A percentile compares a stretch with the other conserved stretches of the same genome.
These are phyloP conservation scores for Osmerus mordax DNA, from an alignment of 2,113 vertebrate species.

Conservation along the genomic window DNA sequence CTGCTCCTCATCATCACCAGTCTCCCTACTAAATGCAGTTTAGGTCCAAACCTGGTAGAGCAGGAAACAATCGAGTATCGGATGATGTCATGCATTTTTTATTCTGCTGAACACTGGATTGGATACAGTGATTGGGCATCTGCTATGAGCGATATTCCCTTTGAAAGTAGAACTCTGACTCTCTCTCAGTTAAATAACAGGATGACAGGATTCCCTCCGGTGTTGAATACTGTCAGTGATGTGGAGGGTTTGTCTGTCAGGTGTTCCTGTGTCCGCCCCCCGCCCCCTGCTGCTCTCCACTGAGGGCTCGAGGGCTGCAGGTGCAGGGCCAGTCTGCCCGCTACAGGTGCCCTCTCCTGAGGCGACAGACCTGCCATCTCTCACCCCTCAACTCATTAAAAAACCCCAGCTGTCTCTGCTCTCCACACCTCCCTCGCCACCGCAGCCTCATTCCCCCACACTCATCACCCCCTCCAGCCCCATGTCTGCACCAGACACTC, in stretches of 20 bases:
- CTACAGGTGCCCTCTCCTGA: constrained; percentile 48
- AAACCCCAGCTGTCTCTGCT: constrained; percentile 56
- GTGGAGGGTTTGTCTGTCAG: no score
- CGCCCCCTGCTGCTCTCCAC: constrained; percentile 26
- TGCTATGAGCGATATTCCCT: background rate
- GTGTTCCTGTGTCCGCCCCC: background rate
- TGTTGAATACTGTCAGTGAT: no score
- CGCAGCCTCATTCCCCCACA: constrained; percentile 25
- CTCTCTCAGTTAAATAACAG: no score
- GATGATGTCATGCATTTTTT: constrained; percentile 34
- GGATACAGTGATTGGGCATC: background rate
- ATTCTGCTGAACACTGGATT: constrained; percentile 21
- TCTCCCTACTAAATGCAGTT: background rate
- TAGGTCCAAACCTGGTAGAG: no score
- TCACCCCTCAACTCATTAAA: constrained; percentile 63
- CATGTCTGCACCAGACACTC: constrained; percentile 54
- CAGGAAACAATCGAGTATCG: no score
- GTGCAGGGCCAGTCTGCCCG: constrained; percentile 39
- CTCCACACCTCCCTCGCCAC: constrained; percentile 5
- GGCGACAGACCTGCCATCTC: constrained; percentile 36
- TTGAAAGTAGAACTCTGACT: no score
- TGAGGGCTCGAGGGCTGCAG: constrained; percentile 23
- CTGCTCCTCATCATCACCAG: no score
- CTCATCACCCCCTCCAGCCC: constrained; percentile 62
- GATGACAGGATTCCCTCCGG: no score